Evolutionary conservation across 2,113 vertebrate species (phyloP), one percentile per base, ranked within the genome.

Genomic region (Apus apus): DNA sequence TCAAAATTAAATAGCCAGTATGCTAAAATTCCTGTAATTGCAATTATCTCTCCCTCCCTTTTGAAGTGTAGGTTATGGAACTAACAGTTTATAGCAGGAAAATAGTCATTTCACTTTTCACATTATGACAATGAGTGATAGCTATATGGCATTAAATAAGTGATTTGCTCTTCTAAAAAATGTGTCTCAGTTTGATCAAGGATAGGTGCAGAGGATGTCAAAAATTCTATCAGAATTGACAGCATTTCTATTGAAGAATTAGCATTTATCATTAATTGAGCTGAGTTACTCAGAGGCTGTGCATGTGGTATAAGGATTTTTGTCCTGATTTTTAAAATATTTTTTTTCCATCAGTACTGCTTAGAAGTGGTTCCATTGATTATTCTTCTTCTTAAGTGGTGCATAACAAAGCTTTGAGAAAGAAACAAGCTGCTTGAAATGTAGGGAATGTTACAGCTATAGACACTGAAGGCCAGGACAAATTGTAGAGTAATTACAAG

Each of bases 401-500:
- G 22, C 57, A 73, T 7, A 54, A 43, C 22, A 50, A 85, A 79
- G 23, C 16, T 46, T 32, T 2, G 2, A 21, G 14, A 95, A 89
- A 94, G 48, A 94, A 56, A 58, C 51, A 40, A 25, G 40, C 36
- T 27, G 51, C 13, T 0, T 56, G 38, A 85, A 57, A 53, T 4
- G 8, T 2, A 9, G 6, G 8, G 8, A 51, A 50, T 18, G 7
- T 62, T 43, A 32, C 11, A 65, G 30, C 54, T 87, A 71, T 82
- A 95, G 96, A 97, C 64, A 75, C 50, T 97, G 97, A 76, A 98
- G 86, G 96, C 96, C 97, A 81, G 96, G 97, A 81, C 94, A 98
- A 40, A 96, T 75, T 61, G 92, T 95, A n/a, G 95, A 98, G 94
- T 98, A 98, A 96, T 97, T 98, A 68, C 98, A 98, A 45, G 27